These are phyloP conservation scores for Eurystomus glaucurus DNA, from an alignment of 2,797 vertebrate species.

Conservation along the genomic window DNA sequence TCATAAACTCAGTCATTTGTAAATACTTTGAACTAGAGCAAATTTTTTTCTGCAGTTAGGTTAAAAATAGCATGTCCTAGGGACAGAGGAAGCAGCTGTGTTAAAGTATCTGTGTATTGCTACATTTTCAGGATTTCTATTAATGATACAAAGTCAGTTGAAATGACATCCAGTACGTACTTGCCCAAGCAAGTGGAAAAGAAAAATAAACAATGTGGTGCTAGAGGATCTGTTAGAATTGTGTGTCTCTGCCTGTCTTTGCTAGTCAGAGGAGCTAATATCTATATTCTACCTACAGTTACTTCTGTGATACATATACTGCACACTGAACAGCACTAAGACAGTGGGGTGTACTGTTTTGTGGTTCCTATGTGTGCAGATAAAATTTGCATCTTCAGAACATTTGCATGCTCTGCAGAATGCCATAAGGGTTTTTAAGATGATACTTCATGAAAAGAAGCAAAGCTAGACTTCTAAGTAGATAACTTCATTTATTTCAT, in stretches of 20 bases:
- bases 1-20: slow-evolving; percentile 50
- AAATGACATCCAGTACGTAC: slow-evolving; percentile 36
- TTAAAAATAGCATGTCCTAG: slow-evolving; percentile 71
- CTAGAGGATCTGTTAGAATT: background rate
- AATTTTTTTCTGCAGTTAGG: slow-evolving; percentile 10
- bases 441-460: background rate
- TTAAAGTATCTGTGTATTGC: slow-evolving; percentile 49
- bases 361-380: background rate
- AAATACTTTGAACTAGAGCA: slow-evolving; percentile 52
- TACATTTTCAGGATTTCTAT: slow-evolving; percentile 47
- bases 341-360: background rate
- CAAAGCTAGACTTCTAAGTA: background rate
- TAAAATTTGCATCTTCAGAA: background rate
- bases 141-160: slow-evolving; percentile 44
- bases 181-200: slow-evolving; percentile 46
- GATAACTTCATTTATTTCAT: background rate
- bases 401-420: background rate
- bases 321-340: background rate
- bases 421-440: background rate
- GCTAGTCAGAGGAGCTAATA: background rate
- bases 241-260: background rate
- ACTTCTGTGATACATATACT: background rate
- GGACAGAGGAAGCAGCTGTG: slow-evolving; percentile 68
- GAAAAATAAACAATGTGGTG: slow-evolving; percentile 51
- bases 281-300: background rate